Percentiles rank a stretch among this genome's conserved stretches.
Evolutionary conservation across 2,797 vertebrate species (phyloP).

Genomic region (Argentina silus): DNA sequence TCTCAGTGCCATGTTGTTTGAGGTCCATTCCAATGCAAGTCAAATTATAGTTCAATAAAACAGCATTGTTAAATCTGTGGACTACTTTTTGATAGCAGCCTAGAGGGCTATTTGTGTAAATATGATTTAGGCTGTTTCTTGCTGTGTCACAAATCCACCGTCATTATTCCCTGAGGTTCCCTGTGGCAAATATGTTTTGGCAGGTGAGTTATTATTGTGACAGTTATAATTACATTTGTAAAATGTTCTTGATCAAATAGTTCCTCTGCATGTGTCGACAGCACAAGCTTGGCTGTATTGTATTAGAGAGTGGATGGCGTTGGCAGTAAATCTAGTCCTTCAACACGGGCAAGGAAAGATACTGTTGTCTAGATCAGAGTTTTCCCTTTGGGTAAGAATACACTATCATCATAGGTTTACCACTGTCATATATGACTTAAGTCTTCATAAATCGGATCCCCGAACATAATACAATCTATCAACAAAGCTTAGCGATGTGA

Average conservation of each 20-base stretch:
- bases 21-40: too few relatives aligned
- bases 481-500: neutral
- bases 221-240: neutral
- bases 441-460: neutral
- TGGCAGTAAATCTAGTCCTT: neutral
- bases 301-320: neutral
- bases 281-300: neutral
- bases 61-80: too few relatives aligned
- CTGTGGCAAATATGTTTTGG: neutral
- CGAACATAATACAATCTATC: neutral
- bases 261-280: neutral
- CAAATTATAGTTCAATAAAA: too few relatives aligned
- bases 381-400: neutral
- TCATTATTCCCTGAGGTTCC: neutral
- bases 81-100: too few relatives aligned
- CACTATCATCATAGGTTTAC: neutral
- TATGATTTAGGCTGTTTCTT: too few relatives aligned
- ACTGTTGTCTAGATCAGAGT: neutral
- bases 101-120: too few relatives aligned
- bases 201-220: neutral
- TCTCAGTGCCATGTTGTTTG: too few relatives aligned
- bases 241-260: constrained; percentile 2
- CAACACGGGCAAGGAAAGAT: neutral
- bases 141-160: too few relatives aligned
- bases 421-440: neutral